Percentiles rank a stretch among this genome's conserved stretches.
Evolutionary conservation across 2,888 invertebrate species (phyloP).

Genomic region (Celastrina argiolus): DNA sequence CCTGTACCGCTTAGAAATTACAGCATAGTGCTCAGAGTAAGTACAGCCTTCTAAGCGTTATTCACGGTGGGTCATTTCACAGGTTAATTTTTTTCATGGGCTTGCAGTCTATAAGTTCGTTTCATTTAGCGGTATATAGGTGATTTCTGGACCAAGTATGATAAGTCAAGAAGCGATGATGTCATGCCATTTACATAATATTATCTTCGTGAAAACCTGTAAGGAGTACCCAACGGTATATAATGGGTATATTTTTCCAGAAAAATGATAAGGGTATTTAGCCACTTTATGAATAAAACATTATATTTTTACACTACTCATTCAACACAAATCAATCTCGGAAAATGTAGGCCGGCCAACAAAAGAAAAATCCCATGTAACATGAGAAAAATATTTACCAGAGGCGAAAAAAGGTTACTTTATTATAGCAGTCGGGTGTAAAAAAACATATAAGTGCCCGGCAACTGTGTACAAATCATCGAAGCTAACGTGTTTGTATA

Average conservation of each 20-base stretch:
- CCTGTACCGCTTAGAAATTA: too few species aligned
- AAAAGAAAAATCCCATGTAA: not conserved
- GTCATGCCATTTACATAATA: too few species aligned
- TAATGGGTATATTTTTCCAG: not conserved
- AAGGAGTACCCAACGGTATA: not conserved
- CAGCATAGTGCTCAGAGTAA: too few species aligned
- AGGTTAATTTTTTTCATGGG: too few species aligned
- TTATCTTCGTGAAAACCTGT: not conserved
- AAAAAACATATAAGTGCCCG: constrained; percentile 8
- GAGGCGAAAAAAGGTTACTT: not conserved
- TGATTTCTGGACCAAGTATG: too few species aligned
- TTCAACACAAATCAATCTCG: not conserved
- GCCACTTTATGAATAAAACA: not conserved
- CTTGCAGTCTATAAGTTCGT: too few species aligned
- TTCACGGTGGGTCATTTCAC: too few species aligned
- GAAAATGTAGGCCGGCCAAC: not conserved
- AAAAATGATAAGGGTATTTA: constrained; percentile 6
- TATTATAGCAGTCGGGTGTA: not conserved
- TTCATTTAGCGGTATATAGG: too few species aligned
- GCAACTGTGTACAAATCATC: constrained; percentile 22
- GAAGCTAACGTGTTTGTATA: constrained; percentile 24
- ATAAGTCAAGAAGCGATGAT: too few species aligned
- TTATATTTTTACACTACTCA: constrained; percentile 9
- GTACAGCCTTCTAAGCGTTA: too few species aligned
- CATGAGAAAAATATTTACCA: not conserved